Evolutionary conservation across 2,113 vertebrate genomes (phyloP).

Genomic region (Menidia beryllina): DNA sequence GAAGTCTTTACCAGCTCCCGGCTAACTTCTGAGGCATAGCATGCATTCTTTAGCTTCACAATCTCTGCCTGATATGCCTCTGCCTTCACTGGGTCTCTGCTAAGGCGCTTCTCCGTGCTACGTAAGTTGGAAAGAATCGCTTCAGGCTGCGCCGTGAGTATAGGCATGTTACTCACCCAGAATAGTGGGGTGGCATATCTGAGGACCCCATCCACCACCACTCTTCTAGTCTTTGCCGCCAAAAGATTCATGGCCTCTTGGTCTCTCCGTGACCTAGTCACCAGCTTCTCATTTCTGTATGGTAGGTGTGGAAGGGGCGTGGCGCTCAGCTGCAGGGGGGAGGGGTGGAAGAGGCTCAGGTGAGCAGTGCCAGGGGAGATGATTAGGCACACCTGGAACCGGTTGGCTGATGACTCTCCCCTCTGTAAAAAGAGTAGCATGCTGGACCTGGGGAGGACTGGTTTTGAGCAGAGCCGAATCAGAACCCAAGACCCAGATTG

Average conservation of each 20-base stretch:
- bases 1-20: neutral
- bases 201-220: neutral
- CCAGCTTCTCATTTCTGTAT: slow-evolving; percentile 2
- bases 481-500: no score
- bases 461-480: no score
- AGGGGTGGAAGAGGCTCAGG: no score
- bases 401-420: no score
- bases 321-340: no score
- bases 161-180: neutral
- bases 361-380: no score
- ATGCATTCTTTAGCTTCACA: neutral
- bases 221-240: neutral
- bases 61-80: neutral
- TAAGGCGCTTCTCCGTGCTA: neutral
- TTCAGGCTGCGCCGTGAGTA: neutral
- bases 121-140: neutral
- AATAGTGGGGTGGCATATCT: neutral
- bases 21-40: neutral
- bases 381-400: no score
- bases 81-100: neutral
- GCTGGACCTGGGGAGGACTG: no score
- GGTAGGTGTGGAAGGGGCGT: no score
- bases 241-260: neutral
- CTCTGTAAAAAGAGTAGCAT: no score
- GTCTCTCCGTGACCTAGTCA: neutral